Evolutionary conservation across 1,140 invertebrate genomes (phyloP).

Genomic region (Zaprionus davidi): DNA sequence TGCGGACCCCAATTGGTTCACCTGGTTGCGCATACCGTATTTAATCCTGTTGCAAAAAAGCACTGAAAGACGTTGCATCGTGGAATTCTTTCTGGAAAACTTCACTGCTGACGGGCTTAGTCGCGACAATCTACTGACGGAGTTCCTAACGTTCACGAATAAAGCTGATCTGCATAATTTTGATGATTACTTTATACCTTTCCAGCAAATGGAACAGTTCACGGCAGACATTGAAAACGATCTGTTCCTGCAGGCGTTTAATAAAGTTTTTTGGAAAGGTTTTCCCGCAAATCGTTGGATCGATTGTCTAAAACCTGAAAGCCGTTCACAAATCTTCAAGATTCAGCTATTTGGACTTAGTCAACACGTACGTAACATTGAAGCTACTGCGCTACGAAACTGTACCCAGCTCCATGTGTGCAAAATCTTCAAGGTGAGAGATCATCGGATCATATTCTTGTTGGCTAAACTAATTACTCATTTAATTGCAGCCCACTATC

Average conservation of each 20-base stretch:
- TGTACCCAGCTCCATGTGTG: not conserved
- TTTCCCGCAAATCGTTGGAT: not conserved
- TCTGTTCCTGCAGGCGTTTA: not conserved
- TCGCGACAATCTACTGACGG: not conserved
- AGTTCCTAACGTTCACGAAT: not conserved
- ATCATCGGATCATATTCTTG: not conserved
- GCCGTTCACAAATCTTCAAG: not conserved
- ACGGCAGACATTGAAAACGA: not conserved
- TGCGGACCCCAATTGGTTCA: not conserved
- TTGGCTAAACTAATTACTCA: not conserved
- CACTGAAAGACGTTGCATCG: not conserved
- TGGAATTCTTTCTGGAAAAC: not conserved
- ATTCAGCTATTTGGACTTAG: not conserved
- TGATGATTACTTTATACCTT: conserved; percentile 3
- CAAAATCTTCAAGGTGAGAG: not conserved
- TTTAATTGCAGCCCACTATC: not conserved
- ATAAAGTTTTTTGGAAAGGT: not conserved
- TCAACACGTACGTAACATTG: not conserved
- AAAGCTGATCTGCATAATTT: not conserved
- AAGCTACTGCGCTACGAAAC: not conserved
- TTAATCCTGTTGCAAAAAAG: not conserved
- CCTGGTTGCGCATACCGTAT: not conserved
- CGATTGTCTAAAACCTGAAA: not conserved
- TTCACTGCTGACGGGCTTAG: not conserved
- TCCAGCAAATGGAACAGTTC: not conserved